Evolutionary conservation across 2,113 vertebrate species (phyloP), one percentile per base, ranked within the genome.

Genomic region (Hippocampus mohnikei): DNA sequence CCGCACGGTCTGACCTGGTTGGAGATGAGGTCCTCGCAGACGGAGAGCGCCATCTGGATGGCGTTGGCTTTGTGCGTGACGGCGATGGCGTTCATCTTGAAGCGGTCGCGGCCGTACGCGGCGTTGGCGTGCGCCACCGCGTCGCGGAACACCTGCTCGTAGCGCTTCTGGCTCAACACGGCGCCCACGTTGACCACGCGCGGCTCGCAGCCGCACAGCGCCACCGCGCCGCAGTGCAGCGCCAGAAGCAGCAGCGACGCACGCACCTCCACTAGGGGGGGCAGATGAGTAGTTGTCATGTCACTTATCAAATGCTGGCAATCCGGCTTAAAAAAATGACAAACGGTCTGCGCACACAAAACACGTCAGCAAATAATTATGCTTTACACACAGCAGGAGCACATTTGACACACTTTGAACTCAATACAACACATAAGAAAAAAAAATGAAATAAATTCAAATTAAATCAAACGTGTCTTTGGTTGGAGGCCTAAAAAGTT

Each of bases 21-120:
- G 83, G 95, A 98, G 94, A 98, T 98, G 89, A 98, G 95, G 87
- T 97, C 96, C 90, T 98, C 96, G 73, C 96, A 98, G 74, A 98
- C 96, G 13, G 96, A 97, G 81, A 98, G 93, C 20, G 96, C 96
- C 96, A 98, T 98, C 92, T 98, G 95, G 88, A 98, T 98, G 85
- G 96, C 96, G 83, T 98, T 98, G 89, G 94, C 93, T 69, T 95
- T 96, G 92, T 98, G 96, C 0, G 95, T 98, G 91, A 98, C 96
- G 0, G 95, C 96, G 86, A 96, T 98, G 90, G 95, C 96, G 73
- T 98, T 98, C 89, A 98, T 95, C 87, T 96, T 96, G 84, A 98
- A 95, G 91, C 95, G 95, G 89, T 95, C 95, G 70, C 91, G 92
- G 53, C 96, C 95, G 9, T 95, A 96, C 3, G 95, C 87, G 5